Evolutionary conservation across 2,113 vertebrate genomes (phyloP).

Genomic region (Melospiza georgiana): DNA sequence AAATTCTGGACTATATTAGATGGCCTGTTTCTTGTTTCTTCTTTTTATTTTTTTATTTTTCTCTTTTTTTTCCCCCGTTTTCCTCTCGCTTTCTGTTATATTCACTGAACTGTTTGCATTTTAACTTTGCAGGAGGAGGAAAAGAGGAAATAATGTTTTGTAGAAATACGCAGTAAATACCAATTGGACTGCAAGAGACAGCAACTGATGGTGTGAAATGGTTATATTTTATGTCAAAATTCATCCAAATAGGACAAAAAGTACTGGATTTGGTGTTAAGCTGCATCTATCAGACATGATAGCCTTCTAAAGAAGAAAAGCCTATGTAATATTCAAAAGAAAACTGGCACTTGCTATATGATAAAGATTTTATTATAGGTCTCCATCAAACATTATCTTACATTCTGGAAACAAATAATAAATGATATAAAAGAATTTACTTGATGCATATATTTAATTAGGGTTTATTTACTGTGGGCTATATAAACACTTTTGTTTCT

Average conservation of each 20-base stretch:
- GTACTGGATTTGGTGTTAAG: neutral
- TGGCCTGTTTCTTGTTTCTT: slow-evolving; percentile 1
- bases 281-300: neutral
- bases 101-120: neutral
- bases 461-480: slow-evolving; percentile 38
- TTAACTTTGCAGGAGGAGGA: neutral
- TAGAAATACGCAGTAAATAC: neutral
- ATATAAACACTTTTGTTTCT: slow-evolving; percentile 55
- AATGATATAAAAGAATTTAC: neutral
- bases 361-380: neutral
- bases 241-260: slow-evolving; percentile 36
- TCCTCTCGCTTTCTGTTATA: neutral
- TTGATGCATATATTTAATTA: slow-evolving; percentile 63
- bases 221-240: slow-evolving; percentile 4
- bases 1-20: neutral
- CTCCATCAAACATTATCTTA: neutral
- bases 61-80: neutral
- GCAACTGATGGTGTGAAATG: neutral
- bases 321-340: neutral
- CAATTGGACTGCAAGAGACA: neutral
- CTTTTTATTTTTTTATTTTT: neutral
- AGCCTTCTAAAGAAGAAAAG: neutral
- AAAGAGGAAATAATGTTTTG: neutral
- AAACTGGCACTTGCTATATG: neutral
- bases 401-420: slow-evolving; percentile 1